Evolutionary conservation across 1,140 invertebrate genomes (phyloP).

Genomic region (Lepidostoma basale): DNA sequence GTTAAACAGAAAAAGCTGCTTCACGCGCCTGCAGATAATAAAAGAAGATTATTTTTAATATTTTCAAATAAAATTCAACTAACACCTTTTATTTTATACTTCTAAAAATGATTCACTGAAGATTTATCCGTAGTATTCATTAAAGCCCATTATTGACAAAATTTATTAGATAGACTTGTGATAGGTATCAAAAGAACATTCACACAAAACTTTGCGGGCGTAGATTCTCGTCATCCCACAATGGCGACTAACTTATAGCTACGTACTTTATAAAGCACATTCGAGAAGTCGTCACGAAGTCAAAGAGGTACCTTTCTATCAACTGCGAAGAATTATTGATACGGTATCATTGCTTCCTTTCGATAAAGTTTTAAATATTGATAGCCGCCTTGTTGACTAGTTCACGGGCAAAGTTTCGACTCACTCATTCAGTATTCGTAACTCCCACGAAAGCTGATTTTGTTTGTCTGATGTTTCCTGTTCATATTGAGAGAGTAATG

Average conservation of each 20-base stretch:
- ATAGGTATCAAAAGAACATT: too few species aligned
- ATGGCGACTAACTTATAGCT: slow-evolving; percentile 3
- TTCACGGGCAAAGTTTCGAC: neutral
- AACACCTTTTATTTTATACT: too few species aligned
- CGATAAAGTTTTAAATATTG: neutral
- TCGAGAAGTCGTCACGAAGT: neutral
- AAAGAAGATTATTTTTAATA: too few species aligned
- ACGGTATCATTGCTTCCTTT: slow-evolving; percentile 1
- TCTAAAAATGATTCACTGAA: too few species aligned
- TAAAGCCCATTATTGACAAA: too few species aligned
- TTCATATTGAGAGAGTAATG: neutral
- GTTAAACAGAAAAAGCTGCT: too few species aligned
- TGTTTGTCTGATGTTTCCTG: neutral
- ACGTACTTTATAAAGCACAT: neutral
- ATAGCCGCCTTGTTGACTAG: neutral
- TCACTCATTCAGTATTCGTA: neutral
- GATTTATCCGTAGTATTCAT: too few species aligned
- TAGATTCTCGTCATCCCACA: neutral
- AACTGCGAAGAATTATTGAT: neutral
- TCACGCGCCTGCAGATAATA: too few species aligned
- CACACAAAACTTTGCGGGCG: slow-evolving; percentile 1
- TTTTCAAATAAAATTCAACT: too few species aligned
- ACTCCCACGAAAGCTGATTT: neutral
- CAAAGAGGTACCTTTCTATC: neutral
- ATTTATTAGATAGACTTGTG: too few species aligned